Evolutionary conservation across 2,888 invertebrate genomes (phyloP).

Genomic region (Ichneumoninae sp.): DNA sequence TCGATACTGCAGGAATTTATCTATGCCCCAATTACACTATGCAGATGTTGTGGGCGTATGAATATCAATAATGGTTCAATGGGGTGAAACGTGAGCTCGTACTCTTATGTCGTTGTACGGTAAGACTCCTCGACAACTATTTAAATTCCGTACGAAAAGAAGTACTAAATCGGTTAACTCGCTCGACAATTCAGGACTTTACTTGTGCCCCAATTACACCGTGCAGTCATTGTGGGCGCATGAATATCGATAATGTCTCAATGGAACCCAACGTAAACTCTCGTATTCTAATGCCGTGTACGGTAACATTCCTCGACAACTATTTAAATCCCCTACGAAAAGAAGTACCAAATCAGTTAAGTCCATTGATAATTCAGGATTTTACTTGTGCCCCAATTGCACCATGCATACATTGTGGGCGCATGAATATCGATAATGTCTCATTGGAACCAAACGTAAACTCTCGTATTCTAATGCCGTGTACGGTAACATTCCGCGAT

Average conservation of each 20-base stretch:
- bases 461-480: constrained; percentile 8
- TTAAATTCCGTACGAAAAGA: constrained; percentile 46
- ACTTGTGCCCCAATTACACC: background rate
- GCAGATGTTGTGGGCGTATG: background rate
- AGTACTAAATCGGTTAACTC: background rate
- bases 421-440: constrained; percentile 50
- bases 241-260: constrained; percentile 57
- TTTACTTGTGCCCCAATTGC: background rate
- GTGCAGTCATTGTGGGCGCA: background rate
- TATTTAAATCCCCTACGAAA: constrained; percentile 57
- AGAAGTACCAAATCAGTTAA: background rate
- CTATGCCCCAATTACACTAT: background rate
- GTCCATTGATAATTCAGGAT: background rate
- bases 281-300: constrained; percentile 11
- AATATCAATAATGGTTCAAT: constrained; percentile 58
- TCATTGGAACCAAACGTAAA: constrained; percentile 53
- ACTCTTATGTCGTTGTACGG: constrained; percentile 4
- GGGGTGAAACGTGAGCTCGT: constrained; percentile 16
- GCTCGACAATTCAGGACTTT: background rate
- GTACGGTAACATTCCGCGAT: constrained; percentile 11
- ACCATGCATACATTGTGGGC: background rate
- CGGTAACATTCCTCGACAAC: constrained; percentile 34
- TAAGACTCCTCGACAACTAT: constrained; percentile 31
- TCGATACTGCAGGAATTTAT: background rate
- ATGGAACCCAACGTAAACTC: constrained; percentile 44